Evolutionary conservation across 2,113 vertebrate species (phyloP).

Genomic region (Galbula dea): DNA sequence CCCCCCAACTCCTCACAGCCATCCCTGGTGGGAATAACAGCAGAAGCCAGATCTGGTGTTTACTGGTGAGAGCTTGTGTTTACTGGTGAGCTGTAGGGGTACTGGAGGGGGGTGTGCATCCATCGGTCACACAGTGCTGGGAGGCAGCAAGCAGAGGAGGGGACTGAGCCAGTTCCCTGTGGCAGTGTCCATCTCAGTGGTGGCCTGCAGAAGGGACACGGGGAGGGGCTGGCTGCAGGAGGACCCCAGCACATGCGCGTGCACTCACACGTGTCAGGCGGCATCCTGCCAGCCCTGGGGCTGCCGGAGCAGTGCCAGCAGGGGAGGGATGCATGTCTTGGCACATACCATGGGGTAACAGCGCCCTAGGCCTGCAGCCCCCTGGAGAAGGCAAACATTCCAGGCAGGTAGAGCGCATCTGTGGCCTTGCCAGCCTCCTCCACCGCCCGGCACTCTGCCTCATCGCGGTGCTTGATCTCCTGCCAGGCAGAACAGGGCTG

Average conservation of each 20-base stretch:
- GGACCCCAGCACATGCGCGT: no score
- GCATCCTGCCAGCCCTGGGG: no score
- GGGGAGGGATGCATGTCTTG: neutral
- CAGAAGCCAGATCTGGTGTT: neutral
- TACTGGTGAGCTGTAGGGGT: neutral
- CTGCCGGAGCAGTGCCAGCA: neutral
- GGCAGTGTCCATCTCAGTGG: neutral
- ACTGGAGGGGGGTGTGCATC: neutral
- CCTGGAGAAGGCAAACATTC: constrained; percentile 64
- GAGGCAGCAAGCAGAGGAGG: neutral
- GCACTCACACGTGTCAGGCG: no score
- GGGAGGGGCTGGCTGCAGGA: neutral
- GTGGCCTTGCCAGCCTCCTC: neutral
- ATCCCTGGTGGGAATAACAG: neutral
- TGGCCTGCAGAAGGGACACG: neutral
- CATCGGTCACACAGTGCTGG: neutral
- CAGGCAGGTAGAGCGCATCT: constrained; percentile 38
- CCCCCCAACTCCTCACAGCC: accelerated
- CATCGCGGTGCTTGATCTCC: constrained; percentile 28
- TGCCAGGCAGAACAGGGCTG: neutral
- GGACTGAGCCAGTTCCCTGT: neutral
- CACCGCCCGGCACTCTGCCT: constrained; percentile 42
- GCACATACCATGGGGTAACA: neutral
- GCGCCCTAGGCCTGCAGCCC: neutral
- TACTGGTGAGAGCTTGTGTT: neutral